phyloP scores from a whole-genome alignment of 2,113 vertebrate genomes.

The Cichladusa arquata region DNA sequence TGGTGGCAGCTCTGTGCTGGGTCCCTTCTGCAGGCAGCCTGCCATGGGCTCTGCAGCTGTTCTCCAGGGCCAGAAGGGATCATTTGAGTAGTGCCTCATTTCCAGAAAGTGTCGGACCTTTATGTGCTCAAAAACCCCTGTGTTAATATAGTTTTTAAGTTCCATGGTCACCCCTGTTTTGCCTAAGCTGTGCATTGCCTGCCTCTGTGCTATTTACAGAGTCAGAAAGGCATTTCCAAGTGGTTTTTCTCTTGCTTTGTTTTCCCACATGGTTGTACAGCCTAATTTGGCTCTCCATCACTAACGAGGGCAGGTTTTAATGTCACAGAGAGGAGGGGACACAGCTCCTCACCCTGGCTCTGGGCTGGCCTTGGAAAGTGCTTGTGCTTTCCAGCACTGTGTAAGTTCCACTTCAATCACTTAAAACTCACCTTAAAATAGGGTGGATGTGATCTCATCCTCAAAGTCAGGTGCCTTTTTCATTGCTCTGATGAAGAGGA shows the following conservation, averaged over 20 bases:
- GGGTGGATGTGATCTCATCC: neutral
- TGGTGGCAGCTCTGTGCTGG: neutral
- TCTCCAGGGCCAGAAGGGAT: neutral
- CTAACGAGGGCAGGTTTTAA: neutral
- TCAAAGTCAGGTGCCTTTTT: neutral
- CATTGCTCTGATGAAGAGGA: neutral
- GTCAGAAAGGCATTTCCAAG: neutral
- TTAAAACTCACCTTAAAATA: neutral
- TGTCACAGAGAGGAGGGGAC: neutral
- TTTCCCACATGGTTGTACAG: neutral
- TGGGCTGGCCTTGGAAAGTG: fast-evolving
- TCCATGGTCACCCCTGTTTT: fast-evolving
- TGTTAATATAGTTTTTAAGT: neutral
- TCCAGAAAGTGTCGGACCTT: neutral
- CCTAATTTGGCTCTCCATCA: neutral
- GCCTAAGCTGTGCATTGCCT: neutral
- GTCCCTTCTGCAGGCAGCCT: neutral
- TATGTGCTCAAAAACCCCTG: neutral
- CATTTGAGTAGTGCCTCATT: fast-evolving
- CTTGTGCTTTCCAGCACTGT: neutral
- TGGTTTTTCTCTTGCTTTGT: neutral
- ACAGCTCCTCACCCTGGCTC: neutral
- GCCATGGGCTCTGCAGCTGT: too few relatives aligned
- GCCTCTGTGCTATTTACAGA: neutral
- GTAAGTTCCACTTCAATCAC: neutral